Evolutionary conservation across 30 jellyfish, hydroid and myxozoan species (phyloP), one percentile per base, ranked within the genome.

Genomic region (Turritopsis rubra): DNA sequence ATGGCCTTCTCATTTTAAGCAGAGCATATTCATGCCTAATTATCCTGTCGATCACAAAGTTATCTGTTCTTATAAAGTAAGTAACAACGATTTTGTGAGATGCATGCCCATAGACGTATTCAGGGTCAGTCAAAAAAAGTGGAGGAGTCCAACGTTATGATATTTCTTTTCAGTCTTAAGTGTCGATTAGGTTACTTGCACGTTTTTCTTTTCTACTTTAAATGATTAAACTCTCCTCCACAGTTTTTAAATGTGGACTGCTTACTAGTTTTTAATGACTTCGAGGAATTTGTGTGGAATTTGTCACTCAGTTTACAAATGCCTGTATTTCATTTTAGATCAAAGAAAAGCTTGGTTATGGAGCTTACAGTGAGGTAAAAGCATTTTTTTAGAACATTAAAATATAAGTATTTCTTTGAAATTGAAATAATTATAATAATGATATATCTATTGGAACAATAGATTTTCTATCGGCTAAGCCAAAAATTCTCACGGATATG

Each of bases 21-120:
- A 68, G 77, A 68, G 77, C 77, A 27, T 68, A 8, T 68, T 68
- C 77, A 0, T 68, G 77, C 77, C 77, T 0, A 68, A 68, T 22
- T 68, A 68, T 68, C 77, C 77, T 8, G 28, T 68, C 9, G 77
- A 68, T 19, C 77, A 68, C 30, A 23, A 41, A 13, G 60, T 41
- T 13, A 41, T 41, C 60, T 41, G 9, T 41, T 41, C 13, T 13
- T 41, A 41, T 41, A 41, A 41, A 41, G 60, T 41, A 41, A 41
- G 60, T 41, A n/a, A n/a, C n/a, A n/a, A n/a, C n/a, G n/a, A n/a
- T n/a, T n/a, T n/a, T n/a, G n/a, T n/a, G n/a, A n/a, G n/a, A n/a
- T n/a, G n/a, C n/a, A n/a, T n/a, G n/a, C n/a, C n/a, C 60, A 41
- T 41, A 41, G 60, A 13, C 60, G 60, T 41, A 41, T 41, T 41